Conservation (phyloP, 2,113 vertebrate genomes). For the Pao palembangensis region DNA sequence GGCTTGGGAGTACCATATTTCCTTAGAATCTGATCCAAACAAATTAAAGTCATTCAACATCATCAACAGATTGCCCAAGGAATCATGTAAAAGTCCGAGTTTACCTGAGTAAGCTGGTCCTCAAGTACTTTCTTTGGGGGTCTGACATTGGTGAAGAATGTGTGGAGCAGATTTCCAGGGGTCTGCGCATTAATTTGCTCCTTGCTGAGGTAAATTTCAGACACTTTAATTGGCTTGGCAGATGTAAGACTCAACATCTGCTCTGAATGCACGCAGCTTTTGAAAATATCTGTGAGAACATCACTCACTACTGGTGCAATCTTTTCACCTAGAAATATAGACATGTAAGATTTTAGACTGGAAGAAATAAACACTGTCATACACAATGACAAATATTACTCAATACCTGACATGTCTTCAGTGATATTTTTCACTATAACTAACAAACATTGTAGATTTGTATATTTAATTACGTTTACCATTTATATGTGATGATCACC, state of each 20-base stretch:
- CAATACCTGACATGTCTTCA: neutral
- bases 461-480: no score
- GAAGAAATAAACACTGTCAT: neutral
- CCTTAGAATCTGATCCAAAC: constrained; percentile 82
- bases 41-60: neutral
- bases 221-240: constrained; percentile 86
- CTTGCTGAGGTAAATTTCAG: constrained; percentile 96
- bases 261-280: constrained; percentile 91
- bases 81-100: neutral
- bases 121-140: constrained; percentile 94
- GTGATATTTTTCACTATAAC: no score
- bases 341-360: constrained; percentile 1
- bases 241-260: constrained; percentile 93
- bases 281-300: constrained; percentile 93
- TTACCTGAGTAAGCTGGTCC: constrained; percentile 95
- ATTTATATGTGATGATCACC: no score
- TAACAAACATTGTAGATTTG: no score
- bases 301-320: constrained; percentile 87
- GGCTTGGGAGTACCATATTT: constrained; percentile 91
- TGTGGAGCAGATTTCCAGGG: constrained; percentile 89
- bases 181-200: constrained; percentile 96
- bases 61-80: neutral
- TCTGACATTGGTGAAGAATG: constrained; percentile 93
- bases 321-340: constrained; percentile 83
- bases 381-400: no score